Percentiles rank a stretch among this genome's conserved stretches.
phyloP scores from a whole-genome alignment of 1,140 invertebrate genomes.

The Danaus melanippus region DNA sequence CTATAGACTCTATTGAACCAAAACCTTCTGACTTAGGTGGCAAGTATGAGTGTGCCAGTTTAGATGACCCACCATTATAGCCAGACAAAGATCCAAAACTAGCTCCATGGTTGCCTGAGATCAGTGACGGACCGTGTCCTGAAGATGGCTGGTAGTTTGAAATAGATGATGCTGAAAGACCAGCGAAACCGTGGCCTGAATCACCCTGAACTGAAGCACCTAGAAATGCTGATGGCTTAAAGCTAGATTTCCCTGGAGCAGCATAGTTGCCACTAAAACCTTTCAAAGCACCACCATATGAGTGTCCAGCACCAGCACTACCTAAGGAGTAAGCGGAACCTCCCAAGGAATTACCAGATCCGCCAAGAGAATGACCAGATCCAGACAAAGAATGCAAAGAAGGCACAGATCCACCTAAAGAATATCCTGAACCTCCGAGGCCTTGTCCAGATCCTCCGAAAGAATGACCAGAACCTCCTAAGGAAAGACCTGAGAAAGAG shows the following conservation, averaged over 20 bases:
- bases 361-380: slow-evolving; percentile 27
- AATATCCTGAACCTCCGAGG: slow-evolving; percentile 29
- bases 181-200: slow-evolving; percentile 35
- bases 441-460: slow-evolving; percentile 40
- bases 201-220: slow-evolving; percentile 51
- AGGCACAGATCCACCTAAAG: slow-evolving; percentile 37
- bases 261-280: slow-evolving; percentile 30
- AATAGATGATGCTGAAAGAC: slow-evolving; percentile 43
- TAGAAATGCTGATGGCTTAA: slow-evolving; percentile 59
- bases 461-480: slow-evolving; percentile 29
- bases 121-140: slow-evolving; percentile 34
- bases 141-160: slow-evolving; percentile 29
- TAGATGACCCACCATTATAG: slow-evolving; percentile 39
- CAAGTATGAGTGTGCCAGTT: slow-evolving; percentile 41
- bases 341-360: slow-evolving; percentile 26
- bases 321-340: slow-evolving; percentile 26
- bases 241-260: slow-evolving; percentile 47
- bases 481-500: slow-evolving; percentile 25
- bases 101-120: slow-evolving; percentile 38
- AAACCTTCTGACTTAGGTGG: slow-evolving; percentile 47
- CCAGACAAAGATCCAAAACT: slow-evolving; percentile 39
- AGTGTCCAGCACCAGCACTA: slow-evolving; percentile 21
- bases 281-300: slow-evolving; percentile 40
- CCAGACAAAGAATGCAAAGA: slow-evolving; percentile 33
- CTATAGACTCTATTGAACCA: slow-evolving; percentile 42